Evolutionary conservation across 2,113 vertebrate species (phyloP), one percentile per base, ranked within the genome.

Genomic region (Nymphicus hollandicus): DNA sequence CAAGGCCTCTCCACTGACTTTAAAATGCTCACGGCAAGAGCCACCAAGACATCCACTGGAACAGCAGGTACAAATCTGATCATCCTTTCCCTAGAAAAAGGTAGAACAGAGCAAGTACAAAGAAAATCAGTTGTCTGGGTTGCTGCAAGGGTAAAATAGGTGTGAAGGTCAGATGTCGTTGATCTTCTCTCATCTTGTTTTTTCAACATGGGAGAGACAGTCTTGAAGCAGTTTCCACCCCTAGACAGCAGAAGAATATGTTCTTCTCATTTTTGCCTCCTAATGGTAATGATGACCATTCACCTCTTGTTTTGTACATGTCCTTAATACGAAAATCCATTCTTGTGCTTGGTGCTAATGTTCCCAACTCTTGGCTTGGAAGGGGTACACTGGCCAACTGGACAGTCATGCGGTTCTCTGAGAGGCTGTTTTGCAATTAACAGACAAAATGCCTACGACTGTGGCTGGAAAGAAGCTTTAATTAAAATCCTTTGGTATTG

Each of bases 371-470:
- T 72, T 88, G 79, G 31, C 79, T 89, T 72, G 68, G 69, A 95
- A 70, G 35, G 90, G n/a, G 43, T 82, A 63, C 13, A 2, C 83
- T 74, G 81, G 61, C 79, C 74, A 69, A 92, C 37, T 43, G 83
- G 84, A 77, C 60, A 87, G 71, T 33, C 77, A 37, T 60, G 91
- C 4, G 4, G 47, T 90, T 86, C 1, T 11, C 50, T 41, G 55
- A 70, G 92, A 49, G 60, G 52, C 89, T 83, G 91, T 89, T 97
- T 91, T 92, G 86, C 91, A 97, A 97, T 96, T 96, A 95, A 89
- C 66, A 76, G 65, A 84, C 22, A 13, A 87, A 93, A 91, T 49
- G 33, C 72, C 76, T 72, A 69, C 61, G 76, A 72, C 61, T 93
- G 86, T 91, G 85, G 50, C 0, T 84, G 84, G 82, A 92, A 94